Evolutionary conservation across 2,888 invertebrate species (phyloP), one percentile per base, ranked within the genome.

Genomic region (Pheosia tremula): DNA sequence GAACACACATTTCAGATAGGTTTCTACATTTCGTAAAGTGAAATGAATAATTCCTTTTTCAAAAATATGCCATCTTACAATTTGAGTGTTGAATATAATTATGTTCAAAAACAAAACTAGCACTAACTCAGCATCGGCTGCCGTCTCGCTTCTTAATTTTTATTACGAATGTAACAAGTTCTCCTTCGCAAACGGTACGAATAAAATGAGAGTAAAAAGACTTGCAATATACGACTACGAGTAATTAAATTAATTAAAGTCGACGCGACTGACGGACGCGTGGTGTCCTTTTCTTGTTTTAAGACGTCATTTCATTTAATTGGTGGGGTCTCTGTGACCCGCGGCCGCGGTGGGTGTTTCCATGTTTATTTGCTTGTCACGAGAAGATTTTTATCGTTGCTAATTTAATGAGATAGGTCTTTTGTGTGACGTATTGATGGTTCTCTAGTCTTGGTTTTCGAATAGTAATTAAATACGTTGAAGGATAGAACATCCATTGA

Each of bases 191-290:
- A 76, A 71, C 66, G 66, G 66, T 63, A 60, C 57, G 69, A 73
- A 75, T 75, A 74, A 74, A 79, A 76, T 52, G 36, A 52, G 67
- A 69, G 55, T 61, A 69, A 9, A 10, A 52, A 50, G 49, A 59
- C 57, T 55, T 69, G 70, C 67, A 68, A 70, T 75, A 74, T 73
- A n/a, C 66, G 71, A 66, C 59, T 71, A 69, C 62, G 66, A 69
- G 75, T 82, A 80, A 82, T 83, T 82, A 84, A 86, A 80, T 86
- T 84, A 87, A 88, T 88, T 86, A 88, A 80, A 84, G 71, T 71
- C 71, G 74, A 71, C 81, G 77, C 73, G 72, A 67, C 79, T 76
- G 79, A 79, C 77, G 75, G 75, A 73, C 79, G 76, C 54, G 41
- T 36, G 58, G 66, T 76, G 78, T 80, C 74, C 74, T 78, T 75